Percentiles rank a stretch among this genome's conserved stretches.
Conservation (phyloP, 2,888 invertebrate genomes). For the Stomorhina lunata region DNA sequence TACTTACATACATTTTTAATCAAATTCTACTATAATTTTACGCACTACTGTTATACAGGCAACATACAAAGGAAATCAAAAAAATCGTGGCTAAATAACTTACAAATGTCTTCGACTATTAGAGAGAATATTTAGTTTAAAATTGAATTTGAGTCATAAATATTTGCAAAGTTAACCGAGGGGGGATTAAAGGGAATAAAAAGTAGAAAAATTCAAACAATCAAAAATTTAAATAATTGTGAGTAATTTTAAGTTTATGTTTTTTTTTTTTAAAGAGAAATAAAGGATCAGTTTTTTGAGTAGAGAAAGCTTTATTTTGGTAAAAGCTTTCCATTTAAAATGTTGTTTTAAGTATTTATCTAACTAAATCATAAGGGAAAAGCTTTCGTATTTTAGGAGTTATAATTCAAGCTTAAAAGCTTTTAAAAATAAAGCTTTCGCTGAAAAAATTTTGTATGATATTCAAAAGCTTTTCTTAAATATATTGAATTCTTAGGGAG, state of each 20-base stretch:
- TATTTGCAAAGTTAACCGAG: background rate
- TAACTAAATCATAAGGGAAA: too few species aligned
- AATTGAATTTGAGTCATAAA: constrained; percentile 11
- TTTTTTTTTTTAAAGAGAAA: background rate
- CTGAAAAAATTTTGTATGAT: too few species aligned
- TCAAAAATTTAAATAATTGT: constrained; percentile 21
- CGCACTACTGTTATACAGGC: constrained; percentile 35
- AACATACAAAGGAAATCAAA: constrained; percentile 31
- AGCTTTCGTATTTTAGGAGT: too few species aligned
- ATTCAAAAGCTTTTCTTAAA: too few species aligned
- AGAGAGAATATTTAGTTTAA: constrained; percentile 24
- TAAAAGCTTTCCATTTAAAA: background rate
- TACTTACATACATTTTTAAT: constrained; percentile 29
- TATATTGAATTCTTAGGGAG: too few species aligned
- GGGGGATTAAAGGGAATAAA: constrained; percentile 42
- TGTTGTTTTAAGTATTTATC: too few species aligned
- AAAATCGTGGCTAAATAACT: constrained; percentile 68
- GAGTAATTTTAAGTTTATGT: background rate
- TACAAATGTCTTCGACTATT: constrained; percentile 76
- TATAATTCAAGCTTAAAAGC: background rate
- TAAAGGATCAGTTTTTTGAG: constrained; percentile 37
- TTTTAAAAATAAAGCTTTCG: background rate
- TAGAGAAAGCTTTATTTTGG: background rate
- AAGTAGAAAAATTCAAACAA: constrained; percentile 40
- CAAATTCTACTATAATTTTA: constrained; percentile 29